A percentile compares a stretch with the other conserved stretches of the same genome.
Evolutionary conservation across 1,140 invertebrate species (phyloP).

Genomic region (Diuraphis noxia): DNA sequence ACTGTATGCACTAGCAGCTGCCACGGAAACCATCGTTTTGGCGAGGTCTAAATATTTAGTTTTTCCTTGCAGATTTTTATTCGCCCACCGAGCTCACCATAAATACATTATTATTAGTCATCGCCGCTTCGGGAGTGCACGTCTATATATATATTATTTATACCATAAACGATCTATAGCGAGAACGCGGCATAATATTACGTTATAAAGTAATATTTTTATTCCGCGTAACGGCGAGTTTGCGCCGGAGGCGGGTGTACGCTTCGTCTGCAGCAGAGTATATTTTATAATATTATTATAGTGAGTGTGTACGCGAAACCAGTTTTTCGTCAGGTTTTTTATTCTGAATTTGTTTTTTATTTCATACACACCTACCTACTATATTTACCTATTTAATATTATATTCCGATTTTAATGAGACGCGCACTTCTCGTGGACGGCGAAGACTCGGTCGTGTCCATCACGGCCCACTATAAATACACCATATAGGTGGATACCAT

Average conservation of each 20-base stretch:
- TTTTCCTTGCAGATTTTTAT: background rate
- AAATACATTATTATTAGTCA: background rate
- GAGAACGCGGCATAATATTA: background rate
- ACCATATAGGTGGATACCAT: background rate
- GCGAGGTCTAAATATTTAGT: background rate
- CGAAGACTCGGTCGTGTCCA: background rate
- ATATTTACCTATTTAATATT: background rate
- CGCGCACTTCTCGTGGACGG: background rate
- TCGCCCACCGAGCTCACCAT: background rate
- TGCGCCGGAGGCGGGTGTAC: background rate
- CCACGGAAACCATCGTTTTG: background rate
- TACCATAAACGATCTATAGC: background rate
- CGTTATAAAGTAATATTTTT: background rate
- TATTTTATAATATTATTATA: background rate
- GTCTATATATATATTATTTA: background rate
- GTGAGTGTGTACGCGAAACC: background rate
- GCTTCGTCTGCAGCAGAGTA: background rate
- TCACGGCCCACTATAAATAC: background rate
- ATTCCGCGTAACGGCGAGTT: background rate
- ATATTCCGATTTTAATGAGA: conserved; percentile 27
- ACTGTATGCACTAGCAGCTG: background rate
- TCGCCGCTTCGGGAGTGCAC: background rate
- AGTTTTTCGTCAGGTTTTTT: background rate
- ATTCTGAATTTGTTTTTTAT: background rate
- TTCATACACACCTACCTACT: background rate